Conservation (phyloP, 2,888 invertebrate genomes). For the Euproctis similis region DNA sequence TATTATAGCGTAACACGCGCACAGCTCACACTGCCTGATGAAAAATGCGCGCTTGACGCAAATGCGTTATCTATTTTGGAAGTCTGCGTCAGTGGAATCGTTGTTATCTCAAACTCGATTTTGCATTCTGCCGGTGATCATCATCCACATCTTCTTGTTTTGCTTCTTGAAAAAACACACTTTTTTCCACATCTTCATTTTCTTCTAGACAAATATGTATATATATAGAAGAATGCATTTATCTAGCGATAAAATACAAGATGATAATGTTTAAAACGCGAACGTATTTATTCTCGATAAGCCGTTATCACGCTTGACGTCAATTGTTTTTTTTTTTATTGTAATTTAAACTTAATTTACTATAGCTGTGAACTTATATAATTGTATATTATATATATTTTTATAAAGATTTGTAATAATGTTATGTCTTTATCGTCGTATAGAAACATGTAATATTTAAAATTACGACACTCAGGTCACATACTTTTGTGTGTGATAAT, state of each 20-base stretch:
- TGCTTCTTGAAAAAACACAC: no score
- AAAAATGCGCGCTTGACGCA: slow-evolving; percentile 74
- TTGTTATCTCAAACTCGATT: slow-evolving; percentile 64
- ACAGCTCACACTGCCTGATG: slow-evolving; percentile 62
- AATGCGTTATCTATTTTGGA: slow-evolving; percentile 75
- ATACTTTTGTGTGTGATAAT: no score
- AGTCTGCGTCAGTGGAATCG: slow-evolving; percentile 64
- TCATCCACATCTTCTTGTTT: slow-evolving; percentile 36
- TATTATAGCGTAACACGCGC: slow-evolving; percentile 54
- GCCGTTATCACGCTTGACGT: slow-evolving; percentile 46
- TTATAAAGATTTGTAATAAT: no score
- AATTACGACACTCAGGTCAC: no score
- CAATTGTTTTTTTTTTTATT: slow-evolving; percentile 40
- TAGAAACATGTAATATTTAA: no score
- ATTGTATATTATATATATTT: no score
- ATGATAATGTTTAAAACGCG: slow-evolving; percentile 40
- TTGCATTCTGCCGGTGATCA: slow-evolving; percentile 66
- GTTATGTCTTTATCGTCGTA: no score
- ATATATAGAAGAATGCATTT: slow-evolving; percentile 32
- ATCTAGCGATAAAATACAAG: slow-evolving; percentile 37
- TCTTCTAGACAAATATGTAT: no score
- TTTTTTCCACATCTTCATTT: no score
- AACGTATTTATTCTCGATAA: slow-evolving; percentile 44
- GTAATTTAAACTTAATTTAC: no score
- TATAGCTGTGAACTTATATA: no score